Percentiles rank a stretch among this genome's conserved stretches.
These are phyloP conservation scores for Steatocranus sp. DNA, from an alignment of 2,797 vertebrate genomes.

Conservation along the genomic window DNA sequence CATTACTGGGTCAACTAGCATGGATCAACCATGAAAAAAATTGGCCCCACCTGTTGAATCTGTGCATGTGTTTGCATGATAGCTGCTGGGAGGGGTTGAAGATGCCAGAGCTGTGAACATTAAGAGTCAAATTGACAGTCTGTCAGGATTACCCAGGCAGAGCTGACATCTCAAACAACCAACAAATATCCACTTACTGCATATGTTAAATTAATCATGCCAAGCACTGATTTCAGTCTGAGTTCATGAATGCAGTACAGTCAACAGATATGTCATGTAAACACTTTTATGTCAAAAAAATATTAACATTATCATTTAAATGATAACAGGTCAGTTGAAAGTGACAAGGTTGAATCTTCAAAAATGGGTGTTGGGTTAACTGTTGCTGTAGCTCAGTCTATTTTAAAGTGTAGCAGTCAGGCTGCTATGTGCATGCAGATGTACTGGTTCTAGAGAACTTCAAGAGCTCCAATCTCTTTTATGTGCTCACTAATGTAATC, in stretches of 20 bases:
- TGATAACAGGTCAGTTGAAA: background rate
- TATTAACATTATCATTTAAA: background rate
- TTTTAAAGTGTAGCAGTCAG: background rate
- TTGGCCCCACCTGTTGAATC: constrained; percentile 54
- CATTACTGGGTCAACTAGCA: background rate
- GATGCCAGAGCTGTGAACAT: constrained; percentile 41
- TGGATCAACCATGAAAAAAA: background rate
- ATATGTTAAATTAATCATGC: background rate
- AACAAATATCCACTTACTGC: constrained; percentile 11
- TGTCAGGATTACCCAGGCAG: constrained; percentile 43
- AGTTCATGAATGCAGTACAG: background rate
- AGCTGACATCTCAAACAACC: constrained; percentile 47
- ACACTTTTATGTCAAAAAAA: background rate
- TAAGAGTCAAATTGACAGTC: constrained; percentile 37
- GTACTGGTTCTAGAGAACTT: background rate
- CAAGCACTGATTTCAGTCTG: background rate
- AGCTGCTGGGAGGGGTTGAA: background rate
- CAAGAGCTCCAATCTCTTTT: background rate
- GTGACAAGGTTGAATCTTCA: background rate
- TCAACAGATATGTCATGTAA: background rate
- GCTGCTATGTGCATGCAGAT: background rate
- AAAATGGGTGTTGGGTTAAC: background rate
- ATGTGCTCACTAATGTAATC: constrained; percentile 7
- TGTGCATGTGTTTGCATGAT: background rate
- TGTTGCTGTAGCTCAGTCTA: background rate